phyloP scores from a whole-genome alignment of 2,888 invertebrate species.

The Tipula lateralis region DNA sequence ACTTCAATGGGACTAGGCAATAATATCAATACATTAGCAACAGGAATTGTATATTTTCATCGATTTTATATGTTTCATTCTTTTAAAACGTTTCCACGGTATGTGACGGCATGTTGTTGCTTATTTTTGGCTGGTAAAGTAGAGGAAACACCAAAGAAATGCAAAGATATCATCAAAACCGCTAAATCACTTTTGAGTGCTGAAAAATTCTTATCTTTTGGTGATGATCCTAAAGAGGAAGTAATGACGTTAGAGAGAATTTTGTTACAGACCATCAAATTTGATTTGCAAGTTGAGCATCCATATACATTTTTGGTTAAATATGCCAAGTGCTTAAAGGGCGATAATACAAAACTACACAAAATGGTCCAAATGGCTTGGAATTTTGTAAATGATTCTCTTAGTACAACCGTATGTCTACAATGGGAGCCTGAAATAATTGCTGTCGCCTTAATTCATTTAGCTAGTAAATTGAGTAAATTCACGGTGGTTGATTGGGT shows the following conservation, averaged over 20 bases:
- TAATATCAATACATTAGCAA: conserved; percentile 96
- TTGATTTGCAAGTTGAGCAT: conserved; percentile 94
- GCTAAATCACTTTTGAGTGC: conserved; percentile 77
- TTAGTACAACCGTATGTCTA: conserved; percentile 92
- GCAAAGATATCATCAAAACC: conserved; percentile 91
- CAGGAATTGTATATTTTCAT: conserved; percentile 98
- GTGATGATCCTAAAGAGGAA: conserved; percentile 88
- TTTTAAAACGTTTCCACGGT: conserved; percentile 91
- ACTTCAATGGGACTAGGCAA: conserved; percentile 88
- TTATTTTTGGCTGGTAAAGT: conserved; percentile 97
- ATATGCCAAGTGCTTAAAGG: conserved; percentile 90
- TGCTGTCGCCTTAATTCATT: conserved; percentile 93
- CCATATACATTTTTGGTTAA: conserved; percentile 90
- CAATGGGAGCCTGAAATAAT: conserved; percentile 99
- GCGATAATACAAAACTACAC: conserved; percentile 87
- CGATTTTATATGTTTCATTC: conserved; percentile 99
- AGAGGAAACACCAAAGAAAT: conserved; percentile 99
- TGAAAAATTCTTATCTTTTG: conserved; percentile 82
- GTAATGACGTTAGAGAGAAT: conserved; percentile 94
- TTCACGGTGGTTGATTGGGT: conserved; percentile 93
- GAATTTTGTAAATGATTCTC: conserved; percentile 98
- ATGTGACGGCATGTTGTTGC: conserved; percentile 95
- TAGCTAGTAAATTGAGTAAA: conserved; percentile 92
- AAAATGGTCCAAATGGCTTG: conserved; percentile 99
- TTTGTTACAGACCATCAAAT: conserved; percentile 94